Evolutionary conservation across 2,888 invertebrate genomes (phyloP).

Genomic region (Portevinia maculata): DNA sequence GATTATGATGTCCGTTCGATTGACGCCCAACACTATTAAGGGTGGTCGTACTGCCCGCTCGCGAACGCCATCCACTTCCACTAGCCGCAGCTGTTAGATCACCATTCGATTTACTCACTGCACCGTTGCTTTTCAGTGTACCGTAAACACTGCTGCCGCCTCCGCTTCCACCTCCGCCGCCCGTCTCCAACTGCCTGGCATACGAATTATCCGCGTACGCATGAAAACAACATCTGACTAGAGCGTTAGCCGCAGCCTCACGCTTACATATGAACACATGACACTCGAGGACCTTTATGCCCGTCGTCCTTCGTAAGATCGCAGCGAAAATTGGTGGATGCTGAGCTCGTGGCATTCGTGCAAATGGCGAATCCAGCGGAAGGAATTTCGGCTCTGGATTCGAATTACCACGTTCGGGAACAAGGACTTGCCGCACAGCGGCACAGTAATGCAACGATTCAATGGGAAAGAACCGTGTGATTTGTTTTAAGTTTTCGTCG

Average conservation of each 20-base stretch:
- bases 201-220: constrained; percentile 98
- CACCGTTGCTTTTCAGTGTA: constrained; percentile 82
- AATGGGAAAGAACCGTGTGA: constrained; percentile 97
- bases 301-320: constrained; percentile 96
- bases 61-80: constrained; percentile 84
- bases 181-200: constrained; percentile 91
- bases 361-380: constrained; percentile 97
- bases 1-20: constrained; percentile 79
- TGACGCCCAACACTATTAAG: constrained; percentile 85
- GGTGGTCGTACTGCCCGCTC: constrained; percentile 86
- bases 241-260: constrained; percentile 97
- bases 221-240: constrained; percentile 98
- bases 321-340: constrained; percentile 99
- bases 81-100: constrained; percentile 79
- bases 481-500: constrained; percentile 96
- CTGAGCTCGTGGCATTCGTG: constrained; percentile 94
- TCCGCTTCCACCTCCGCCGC: constrained; percentile 83
- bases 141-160: constrained; percentile 84
- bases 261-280: constrained; percentile 99
- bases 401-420: constrained; percentile 86
- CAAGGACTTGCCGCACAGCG: constrained; percentile 93
- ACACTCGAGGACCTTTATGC: constrained; percentile 99
- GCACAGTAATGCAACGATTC: constrained; percentile 98
- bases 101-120: constrained; percentile 81
- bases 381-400: constrained; percentile 92